Base-by-base conservation (phyloP, 2,888 invertebrate species). In the Periphyllus acericola region DNA sequence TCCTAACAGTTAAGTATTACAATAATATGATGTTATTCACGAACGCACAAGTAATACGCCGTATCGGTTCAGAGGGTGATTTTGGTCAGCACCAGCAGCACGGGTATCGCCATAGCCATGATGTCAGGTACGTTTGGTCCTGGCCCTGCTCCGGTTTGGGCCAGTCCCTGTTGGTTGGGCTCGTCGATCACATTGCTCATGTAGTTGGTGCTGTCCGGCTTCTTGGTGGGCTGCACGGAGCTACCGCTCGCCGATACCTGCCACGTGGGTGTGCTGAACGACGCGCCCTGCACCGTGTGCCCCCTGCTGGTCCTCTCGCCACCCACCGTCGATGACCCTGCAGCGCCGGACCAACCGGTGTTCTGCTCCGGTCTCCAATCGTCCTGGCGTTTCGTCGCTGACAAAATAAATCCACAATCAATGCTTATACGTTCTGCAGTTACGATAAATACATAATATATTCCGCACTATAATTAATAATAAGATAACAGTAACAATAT, bases 101-200 rank as follows among this genome's bases (percentile, higher is more conserved):
- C 25, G 1, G 46, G 40, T 0, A 25, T 11, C 29, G 32, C 32
- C 11, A 21, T 46, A 25, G 40, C 17, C 21, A 14, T 40, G n/a
- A 29, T 25, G 25, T 25, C 3, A 0, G 75, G 66, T 5, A 9
- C 25, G 40, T n/a, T n/a, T 14, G 74, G 60, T 14, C 25, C 75
- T 66, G 36, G 60, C 14, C 55, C 83, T 9, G 40, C 84, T 9
- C 76, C 84, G 21, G 29, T 84, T 46, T 84, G 84, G 25, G 79
- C 78, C 66, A 87, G 60, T 6, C 86, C 86, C 60, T 87, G 86
- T 32, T 87, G 86, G 80, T 87, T 87, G 55, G 86, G 86, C 40
- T 87, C 86, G 55, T 87, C 86, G 40, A 87, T 87, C 71, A 87
- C 40, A 32, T 87, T 87, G 40, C 29, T 87, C 60, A 71, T 71